A percentile compares a stretch with the other conserved stretches of the same genome.
Evolutionary conservation across 2,797 vertebrate genomes (phyloP).

Genomic region (Xiphorhynchus erythropygius): DNA sequence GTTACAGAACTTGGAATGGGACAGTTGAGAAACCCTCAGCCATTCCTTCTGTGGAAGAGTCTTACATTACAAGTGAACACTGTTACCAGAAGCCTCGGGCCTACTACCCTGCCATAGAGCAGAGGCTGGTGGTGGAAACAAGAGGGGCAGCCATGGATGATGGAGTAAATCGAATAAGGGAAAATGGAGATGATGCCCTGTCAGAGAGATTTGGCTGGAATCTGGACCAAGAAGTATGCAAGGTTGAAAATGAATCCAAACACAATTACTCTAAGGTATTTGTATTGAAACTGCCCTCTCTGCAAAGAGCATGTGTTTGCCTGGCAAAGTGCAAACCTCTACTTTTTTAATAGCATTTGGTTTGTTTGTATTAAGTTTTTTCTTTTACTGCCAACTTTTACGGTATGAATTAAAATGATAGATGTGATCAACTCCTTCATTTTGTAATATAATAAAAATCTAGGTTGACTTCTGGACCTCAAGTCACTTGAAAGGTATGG

Average conservation of each 20-base stretch:
- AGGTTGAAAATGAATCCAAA: slow-evolving; percentile 72
- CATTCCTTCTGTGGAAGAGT: slow-evolving; percentile 83
- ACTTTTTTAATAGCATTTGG: too few species aligned
- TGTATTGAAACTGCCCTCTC: background rate
- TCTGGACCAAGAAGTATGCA: slow-evolving; percentile 81
- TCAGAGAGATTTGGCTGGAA: slow-evolving; percentile 79
- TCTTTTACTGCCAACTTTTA: too few species aligned
- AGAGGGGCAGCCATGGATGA: slow-evolving; percentile 88
- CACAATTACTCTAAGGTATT: slow-evolving; percentile 77
- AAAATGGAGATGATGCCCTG: slow-evolving; percentile 84
- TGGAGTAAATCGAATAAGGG: slow-evolving; percentile 82
- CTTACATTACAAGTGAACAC: slow-evolving; percentile 96
- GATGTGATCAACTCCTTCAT: background rate
- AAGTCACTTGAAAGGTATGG: background rate
- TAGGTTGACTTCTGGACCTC: background rate
- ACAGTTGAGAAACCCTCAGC: slow-evolving; percentile 79
- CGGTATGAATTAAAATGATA: background rate
- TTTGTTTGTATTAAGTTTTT: background rate
- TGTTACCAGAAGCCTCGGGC: slow-evolving; percentile 96
- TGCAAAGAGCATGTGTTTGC: background rate
- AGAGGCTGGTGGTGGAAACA: slow-evolving; percentile 93
- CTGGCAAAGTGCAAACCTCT: background rate
- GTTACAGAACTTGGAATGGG: slow-evolving; percentile 83
- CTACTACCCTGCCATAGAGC: slow-evolving; percentile 93
- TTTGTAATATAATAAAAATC: background rate